phyloP scores from a whole-genome alignment of 2,888 invertebrate genomes.

The Protonemura montana region DNA sequence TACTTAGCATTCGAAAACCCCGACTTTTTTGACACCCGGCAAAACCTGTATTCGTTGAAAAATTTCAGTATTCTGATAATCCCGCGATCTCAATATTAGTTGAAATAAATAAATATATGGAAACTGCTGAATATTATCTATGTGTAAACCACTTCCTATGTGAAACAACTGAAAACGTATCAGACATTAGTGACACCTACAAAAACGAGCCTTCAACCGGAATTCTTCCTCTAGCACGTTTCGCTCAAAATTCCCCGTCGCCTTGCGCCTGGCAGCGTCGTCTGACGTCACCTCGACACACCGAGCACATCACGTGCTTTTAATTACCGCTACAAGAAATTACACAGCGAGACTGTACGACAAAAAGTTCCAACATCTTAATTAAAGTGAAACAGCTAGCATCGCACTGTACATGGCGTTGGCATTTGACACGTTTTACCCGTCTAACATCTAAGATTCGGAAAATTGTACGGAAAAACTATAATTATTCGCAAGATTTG shows the following conservation, averaged over 20 bases:
- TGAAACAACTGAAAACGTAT: neutral
- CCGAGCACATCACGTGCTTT: neutral
- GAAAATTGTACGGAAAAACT: neutral
- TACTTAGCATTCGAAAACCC: too few relatives aligned
- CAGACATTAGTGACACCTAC: neutral
- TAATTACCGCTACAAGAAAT: slow-evolving; percentile 24
- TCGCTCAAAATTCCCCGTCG: neutral
- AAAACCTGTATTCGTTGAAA: too few relatives aligned
- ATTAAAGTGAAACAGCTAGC: slow-evolving; percentile 25
- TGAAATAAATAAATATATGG: too few relatives aligned
- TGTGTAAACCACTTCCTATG: too few relatives aligned
- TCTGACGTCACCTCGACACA: neutral
- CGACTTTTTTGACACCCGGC: too few relatives aligned
- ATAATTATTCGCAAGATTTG: neutral
- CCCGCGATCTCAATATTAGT: too few relatives aligned
- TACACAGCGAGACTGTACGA: slow-evolving; percentile 2
- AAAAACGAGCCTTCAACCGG: neutral
- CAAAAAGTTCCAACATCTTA: slow-evolving; percentile 24
- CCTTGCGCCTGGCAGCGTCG: neutral
- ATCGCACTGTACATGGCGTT: neutral
- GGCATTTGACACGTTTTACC: neutral
- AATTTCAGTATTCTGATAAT: too few relatives aligned
- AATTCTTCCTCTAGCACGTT: neutral
- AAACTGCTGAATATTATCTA: too few relatives aligned
- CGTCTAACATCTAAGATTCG: neutral